Percentiles rank a stretch among this genome's conserved stretches.
Evolutionary conservation across 2,113 vertebrate genomes (phyloP).

Genomic region (Rhipidura dahli): DNA sequence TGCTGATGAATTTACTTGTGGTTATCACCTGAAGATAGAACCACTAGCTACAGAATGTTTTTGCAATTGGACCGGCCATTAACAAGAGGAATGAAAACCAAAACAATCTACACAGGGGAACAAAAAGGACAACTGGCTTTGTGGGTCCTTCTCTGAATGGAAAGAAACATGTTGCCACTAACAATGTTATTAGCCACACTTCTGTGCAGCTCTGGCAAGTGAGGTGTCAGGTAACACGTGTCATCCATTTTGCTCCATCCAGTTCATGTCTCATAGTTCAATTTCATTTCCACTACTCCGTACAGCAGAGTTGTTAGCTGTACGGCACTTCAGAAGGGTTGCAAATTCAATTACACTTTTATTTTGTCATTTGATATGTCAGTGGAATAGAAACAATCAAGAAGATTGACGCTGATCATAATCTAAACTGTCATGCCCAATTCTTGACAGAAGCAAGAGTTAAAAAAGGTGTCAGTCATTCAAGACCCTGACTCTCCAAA

Average conservation of each 20-base stretch:
- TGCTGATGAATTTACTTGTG: neutral
- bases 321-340: constrained; percentile 37
- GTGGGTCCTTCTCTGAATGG: neutral
- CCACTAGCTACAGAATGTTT: neutral
- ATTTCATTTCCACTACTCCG: constrained; percentile 8
- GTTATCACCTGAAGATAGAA: neutral
- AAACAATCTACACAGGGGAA: neutral
- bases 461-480: constrained; percentile 27
- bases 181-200: neutral
- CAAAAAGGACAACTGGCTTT: neutral
- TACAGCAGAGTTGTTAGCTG: constrained; percentile 29
- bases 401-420: constrained; percentile 64
- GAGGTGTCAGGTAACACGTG: neutral
- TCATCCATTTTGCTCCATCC: constrained; percentile 21
- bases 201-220: neutral
- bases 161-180: neutral
- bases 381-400: constrained; percentile 66
- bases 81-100: neutral
- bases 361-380: constrained; percentile 59
- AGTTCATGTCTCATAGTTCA: neutral
- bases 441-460: constrained; percentile 39
- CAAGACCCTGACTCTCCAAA: neutral
- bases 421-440: constrained; percentile 51
- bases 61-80: neutral
- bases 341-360: constrained; percentile 63